Evolutionary conservation across 2,113 vertebrate genomes (phyloP).

Genomic region (Sapayoa aenigma): DNA sequence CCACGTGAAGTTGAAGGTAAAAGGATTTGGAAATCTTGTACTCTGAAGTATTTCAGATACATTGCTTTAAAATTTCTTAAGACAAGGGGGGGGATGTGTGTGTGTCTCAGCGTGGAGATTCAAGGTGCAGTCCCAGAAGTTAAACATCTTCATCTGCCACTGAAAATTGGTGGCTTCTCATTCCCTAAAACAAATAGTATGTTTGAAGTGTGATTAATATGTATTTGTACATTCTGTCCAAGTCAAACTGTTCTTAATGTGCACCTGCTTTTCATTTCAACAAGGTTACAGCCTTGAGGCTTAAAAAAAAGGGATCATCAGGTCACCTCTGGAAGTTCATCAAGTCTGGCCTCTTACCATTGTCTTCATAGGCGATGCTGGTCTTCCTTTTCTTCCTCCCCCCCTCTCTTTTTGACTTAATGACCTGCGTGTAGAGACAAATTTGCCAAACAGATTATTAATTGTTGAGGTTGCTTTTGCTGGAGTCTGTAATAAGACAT

Average conservation of each 20-base stretch:
- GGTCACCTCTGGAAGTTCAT: neutral
- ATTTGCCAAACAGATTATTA: neutral
- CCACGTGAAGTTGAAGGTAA: rapidly evolving
- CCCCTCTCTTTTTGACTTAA: neutral
- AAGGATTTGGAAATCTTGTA: neutral
- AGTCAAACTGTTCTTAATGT: neutral
- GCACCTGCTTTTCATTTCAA: neutral
- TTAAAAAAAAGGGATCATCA: neutral
- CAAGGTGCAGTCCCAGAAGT: neutral
- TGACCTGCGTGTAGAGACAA: neutral
- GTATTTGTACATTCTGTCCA: neutral
- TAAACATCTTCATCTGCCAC: neutral
- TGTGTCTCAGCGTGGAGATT: rapidly evolving
- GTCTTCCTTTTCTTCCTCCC: neutral
- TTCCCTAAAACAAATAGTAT: neutral
- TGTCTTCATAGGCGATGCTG: neutral
- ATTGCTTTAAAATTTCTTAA: neutral
- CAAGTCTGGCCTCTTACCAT: rapidly evolving
- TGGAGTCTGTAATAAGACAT: neutral
- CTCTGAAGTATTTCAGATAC: neutral
- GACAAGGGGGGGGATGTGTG: no score
- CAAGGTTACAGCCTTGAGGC: rapidly evolving
- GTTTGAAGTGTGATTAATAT: neutral
- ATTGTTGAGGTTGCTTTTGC: neutral
- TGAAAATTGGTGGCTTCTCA: neutral